Conservation (phyloP, 2,888 invertebrate species). For the Eupithecia pulchellata region DNA sequence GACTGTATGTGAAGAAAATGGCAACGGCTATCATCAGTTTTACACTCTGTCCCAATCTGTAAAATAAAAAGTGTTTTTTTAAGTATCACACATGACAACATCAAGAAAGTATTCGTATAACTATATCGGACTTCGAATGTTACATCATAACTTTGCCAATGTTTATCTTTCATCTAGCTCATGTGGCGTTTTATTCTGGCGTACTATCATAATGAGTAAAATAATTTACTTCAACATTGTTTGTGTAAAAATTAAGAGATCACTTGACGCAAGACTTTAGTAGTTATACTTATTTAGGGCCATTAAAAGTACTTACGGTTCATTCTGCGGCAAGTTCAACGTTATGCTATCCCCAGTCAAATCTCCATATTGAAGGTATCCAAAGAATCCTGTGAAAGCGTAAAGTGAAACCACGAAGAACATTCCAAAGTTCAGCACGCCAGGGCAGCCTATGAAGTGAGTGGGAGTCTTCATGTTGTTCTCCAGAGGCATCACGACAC, state of each 20-base stretch:
- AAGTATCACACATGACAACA: neutral
- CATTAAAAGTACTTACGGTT: slow-evolving; percentile 86
- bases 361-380: slow-evolving; percentile 94
- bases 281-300: too few species aligned
- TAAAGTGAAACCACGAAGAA: slow-evolving; percentile 93
- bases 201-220: neutral
- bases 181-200: neutral
- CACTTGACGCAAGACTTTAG: neutral
- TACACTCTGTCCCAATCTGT: slow-evolving; percentile 91
- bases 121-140: neutral
- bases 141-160: neutral
- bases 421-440: slow-evolving; percentile 97
- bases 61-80: slow-evolving; percentile 48
- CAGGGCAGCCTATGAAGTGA: slow-evolving; percentile 96
- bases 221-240: neutral
- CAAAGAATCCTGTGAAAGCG: slow-evolving; percentile 96
- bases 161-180: neutral
- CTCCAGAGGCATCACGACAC: slow-evolving; percentile 97
- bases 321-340: slow-evolving; percentile 91
- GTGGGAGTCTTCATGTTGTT: slow-evolving; percentile 97
- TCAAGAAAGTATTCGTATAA: neutral
- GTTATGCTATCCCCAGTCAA: slow-evolving; percentile 93
- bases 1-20: slow-evolving; percentile 97
- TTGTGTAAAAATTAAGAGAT: neutral
- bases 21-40: slow-evolving; percentile 94